A percentile compares a stretch with the other conserved stretches of the same genome.
Evolutionary conservation across 30 jellyfish, hydroid and myxozoan genomes (phyloP).

Genomic region (Aurelia sp.): DNA sequence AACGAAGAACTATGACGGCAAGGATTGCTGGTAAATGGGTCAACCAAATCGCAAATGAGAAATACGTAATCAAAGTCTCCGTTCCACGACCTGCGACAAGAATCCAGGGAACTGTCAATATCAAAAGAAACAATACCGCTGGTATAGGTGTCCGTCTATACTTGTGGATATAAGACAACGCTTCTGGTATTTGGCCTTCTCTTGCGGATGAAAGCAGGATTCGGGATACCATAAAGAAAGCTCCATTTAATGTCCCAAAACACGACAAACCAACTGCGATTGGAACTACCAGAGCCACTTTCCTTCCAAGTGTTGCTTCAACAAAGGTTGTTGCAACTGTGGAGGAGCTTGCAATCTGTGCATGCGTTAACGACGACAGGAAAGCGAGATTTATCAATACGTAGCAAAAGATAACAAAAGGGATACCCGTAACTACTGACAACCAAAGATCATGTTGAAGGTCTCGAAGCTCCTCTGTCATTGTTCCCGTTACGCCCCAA

Average conservation of each 20-base stretch:
- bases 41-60: conserved; percentile 1
- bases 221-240: conserved; percentile 7
- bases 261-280: conserved; percentile 5
- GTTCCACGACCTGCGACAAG: background rate
- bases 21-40: background rate
- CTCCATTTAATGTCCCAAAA: conserved; percentile 18
- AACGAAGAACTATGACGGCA: conserved; percentile 13
- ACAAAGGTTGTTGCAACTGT: conserved; percentile 33
- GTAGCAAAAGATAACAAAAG: conserved; percentile 18
- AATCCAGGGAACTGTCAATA: background rate
- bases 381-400: conserved; percentile 18
- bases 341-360: conserved; percentile 15
- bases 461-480: conserved; percentile 12
- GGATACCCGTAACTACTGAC: conserved; percentile 7
- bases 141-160: conserved; percentile 10
- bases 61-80: background rate
- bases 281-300: background rate
- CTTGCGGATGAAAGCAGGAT: conserved; percentile 22
- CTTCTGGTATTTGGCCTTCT: conserved; percentile 34
- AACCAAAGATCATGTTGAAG: conserved; percentile 4
- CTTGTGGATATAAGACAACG: background rate
- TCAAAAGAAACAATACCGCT: background rate
- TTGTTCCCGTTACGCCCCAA: background rate
- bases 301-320: background rate
- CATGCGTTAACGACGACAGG: conserved; percentile 12